Base-by-base conservation (phyloP, 2,113 vertebrate species). In the Rhegmatorhina hoffmannsi region DNA sequence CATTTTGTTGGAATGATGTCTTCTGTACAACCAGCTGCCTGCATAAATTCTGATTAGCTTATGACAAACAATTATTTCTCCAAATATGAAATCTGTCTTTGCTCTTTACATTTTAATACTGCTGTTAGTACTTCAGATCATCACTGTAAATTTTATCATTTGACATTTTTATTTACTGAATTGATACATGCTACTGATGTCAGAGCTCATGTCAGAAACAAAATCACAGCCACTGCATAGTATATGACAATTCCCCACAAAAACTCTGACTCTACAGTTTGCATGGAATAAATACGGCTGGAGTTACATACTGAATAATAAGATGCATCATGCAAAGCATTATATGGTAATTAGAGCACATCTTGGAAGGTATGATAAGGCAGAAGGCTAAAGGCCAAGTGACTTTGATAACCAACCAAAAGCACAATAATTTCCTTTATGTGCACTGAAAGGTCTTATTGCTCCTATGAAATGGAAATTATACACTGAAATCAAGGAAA, bases 21-120 rank as follows among this genome's bases (percentile, higher is more conserved):
- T 95, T 96, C 87, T 97, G 92, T 97, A 97, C 92, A 97, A 97
- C 92, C 97, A 96, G 81, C 91, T 96, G 97, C 89, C 93, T 92
- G 78, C 76, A 90, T 83, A 96, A 91, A 95, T 91, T 94, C 81
- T 44, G 63, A 93, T 92, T 84, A 86, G 85, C 86, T 96, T 92
- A 53, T 88, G 96, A 92, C 89, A 97, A 96, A 86, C 96, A 91
- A 70, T 60, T 83, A 92, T 86, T 96, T 92, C 77, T 80, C 87
- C 94, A 84, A 78, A 96, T 83, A 58, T 95, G 92, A 96, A 84
- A 92, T 43, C 34, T 93, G 52, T 75, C 90, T 83, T 78, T 89
- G 77, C 63, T 90, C 78, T 93, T 96, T 95, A 90, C 79, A 94
- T 92, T 92, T 86, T 93, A 91, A 96, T 94, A 90, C 77, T 94